phyloP scores from a whole-genome alignment of 1,140 invertebrate genomes.

The Bombus terrestris region DNA sequence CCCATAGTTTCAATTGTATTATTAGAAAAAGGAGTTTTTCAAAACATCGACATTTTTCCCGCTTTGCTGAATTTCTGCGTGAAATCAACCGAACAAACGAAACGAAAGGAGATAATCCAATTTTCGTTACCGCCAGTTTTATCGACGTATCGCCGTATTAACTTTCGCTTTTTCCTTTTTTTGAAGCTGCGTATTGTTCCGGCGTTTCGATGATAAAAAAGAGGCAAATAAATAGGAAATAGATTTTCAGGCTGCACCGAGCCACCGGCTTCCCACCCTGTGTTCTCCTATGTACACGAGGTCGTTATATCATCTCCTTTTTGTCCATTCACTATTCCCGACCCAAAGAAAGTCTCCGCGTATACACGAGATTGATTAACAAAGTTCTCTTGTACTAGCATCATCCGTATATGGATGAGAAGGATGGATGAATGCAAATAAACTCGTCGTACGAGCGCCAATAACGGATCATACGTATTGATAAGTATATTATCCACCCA shows the following conservation, averaged over 20 bases:
- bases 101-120: constrained; percentile 48
- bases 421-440: neutral
- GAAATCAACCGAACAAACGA: constrained; percentile 30
- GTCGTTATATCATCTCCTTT: neutral
- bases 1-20: constrained; percentile 24
- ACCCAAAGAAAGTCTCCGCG: neutral
- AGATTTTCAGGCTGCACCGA: neutral
- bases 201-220: neutral
- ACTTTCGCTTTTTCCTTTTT: neutral
- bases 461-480: constrained; percentile 14
- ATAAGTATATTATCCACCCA: neutral
- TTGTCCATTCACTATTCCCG: neutral
- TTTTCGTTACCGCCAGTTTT: constrained; percentile 38
- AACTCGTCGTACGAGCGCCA: neutral
- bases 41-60: neutral
- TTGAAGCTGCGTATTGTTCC: constrained; percentile 14
- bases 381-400: neutral
- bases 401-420: neutral
- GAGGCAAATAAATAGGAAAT: neutral
- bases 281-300: neutral
- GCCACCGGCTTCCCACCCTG: neutral
- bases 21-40: neutral
- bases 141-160: constrained; percentile 34
- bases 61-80: neutral
- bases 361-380: neutral